A percentile compares a stretch with the other conserved stretches of the same genome.
phyloP scores from a whole-genome alignment of 64 coral and sea anemone species.

The Anthopleura sola region DNA sequence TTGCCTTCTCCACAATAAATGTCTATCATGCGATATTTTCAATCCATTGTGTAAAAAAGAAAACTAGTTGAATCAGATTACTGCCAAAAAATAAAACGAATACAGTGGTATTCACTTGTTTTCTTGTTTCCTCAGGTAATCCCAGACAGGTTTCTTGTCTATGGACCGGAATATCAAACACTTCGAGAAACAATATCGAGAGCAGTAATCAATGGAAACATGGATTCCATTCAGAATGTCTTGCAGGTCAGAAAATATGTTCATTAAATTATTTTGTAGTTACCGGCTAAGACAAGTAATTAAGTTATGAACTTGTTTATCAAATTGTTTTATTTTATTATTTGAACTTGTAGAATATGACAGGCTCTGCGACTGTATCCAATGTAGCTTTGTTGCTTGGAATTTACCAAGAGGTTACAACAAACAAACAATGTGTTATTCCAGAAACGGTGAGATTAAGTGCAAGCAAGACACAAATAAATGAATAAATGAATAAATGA shows the following conservation, averaged over 20 bases:
- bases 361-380: not conserved
- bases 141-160: constrained; percentile 57
- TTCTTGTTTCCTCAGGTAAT: too few species aligned
- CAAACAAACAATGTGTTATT: not conserved
- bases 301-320: not conserved
- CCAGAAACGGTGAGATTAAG: not conserved
- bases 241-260: too few species aligned
- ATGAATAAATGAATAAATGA: too few species aligned
- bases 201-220: constrained; percentile 37
- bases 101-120: too few species aligned
- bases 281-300: too few species aligned
- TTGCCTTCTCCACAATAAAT: too few species aligned
- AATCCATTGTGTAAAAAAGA: too few species aligned
- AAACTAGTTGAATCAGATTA: too few species aligned
- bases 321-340: not conserved
- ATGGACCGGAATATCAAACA: constrained; percentile 24
- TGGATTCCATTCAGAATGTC: constrained; percentile 7
- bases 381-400: not conserved
- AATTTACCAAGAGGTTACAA: constrained; percentile 12
- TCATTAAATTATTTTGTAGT: too few species aligned
- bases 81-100: too few species aligned
- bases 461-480: too few species aligned
- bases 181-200: constrained; percentile 44
- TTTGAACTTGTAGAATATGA: not conserved
- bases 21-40: too few species aligned